Percentiles rank a stretch among this genome's conserved stretches.
Conservation (phyloP, 2,888 invertebrate species). For the Sinotaia quadrata region DNA sequence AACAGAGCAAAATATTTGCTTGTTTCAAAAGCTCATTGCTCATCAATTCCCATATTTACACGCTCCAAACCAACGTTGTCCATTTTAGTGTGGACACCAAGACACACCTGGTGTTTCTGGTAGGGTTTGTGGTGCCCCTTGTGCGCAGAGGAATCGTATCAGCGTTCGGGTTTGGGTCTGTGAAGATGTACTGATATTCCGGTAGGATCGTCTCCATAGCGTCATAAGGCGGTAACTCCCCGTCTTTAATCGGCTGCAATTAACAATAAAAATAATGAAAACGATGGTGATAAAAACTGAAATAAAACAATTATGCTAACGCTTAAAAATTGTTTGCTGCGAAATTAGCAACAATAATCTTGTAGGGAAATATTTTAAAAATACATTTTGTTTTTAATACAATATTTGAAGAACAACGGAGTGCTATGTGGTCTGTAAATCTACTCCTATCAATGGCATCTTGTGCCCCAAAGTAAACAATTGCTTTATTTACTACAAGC, state of each 20-base stretch:
- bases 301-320: too few relatives aligned
- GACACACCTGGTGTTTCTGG: slow-evolving; percentile 10
- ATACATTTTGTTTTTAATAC: too few relatives aligned
- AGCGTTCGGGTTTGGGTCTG: slow-evolving; percentile 46
- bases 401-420: too few relatives aligned
- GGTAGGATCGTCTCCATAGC: slow-evolving; percentile 68
- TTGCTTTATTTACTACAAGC: too few relatives aligned
- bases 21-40: too few relatives aligned
- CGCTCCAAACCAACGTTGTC: too few relatives aligned
- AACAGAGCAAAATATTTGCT: too few relatives aligned
- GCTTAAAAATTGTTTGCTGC: background rate
- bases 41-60: too few relatives aligned
- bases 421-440: too few relatives aligned
- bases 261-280: background rate
- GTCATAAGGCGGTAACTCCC: slow-evolving; percentile 63
- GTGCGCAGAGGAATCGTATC: slow-evolving; percentile 15
- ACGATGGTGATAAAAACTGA: background rate
- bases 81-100: too few relatives aligned
- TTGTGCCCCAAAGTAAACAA: too few relatives aligned
- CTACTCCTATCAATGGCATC: too few relatives aligned
- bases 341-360: background rate
- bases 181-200: slow-evolving; percentile 70
- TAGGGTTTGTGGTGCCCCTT: slow-evolving; percentile 20
- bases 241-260: slow-evolving; percentile 65
- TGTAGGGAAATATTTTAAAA: background rate